These are phyloP conservation scores for Drosophila persimilis DNA, from an alignment of 1,140 invertebrate species.

Conservation along the genomic window DNA sequence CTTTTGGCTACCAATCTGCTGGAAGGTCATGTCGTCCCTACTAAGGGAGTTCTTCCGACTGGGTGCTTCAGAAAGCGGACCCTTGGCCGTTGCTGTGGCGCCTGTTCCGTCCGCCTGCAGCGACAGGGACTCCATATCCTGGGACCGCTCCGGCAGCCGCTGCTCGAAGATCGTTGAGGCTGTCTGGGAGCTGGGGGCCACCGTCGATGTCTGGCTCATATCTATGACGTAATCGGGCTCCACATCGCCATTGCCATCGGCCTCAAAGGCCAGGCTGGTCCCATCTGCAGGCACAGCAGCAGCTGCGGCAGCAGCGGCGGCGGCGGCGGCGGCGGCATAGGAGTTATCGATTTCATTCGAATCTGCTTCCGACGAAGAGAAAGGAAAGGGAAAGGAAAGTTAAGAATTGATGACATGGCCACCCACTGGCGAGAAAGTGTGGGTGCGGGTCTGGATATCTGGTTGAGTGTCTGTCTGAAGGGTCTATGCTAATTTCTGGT, in stretches of 20 bases:
- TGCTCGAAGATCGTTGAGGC: conserved; percentile 19
- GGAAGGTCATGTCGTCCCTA: conserved; percentile 36
- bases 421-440: conserved; percentile 8
- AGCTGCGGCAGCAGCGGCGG: conserved; percentile 8
- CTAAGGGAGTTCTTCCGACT: conserved; percentile 47
- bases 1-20: conserved; percentile 72
- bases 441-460: too few relatives aligned
- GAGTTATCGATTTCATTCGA: conserved; percentile 82
- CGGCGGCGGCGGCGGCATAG: conserved; percentile 41
- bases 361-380: conserved; percentile 34
- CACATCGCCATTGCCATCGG: conserved; percentile 39
- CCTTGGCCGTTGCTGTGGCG: conserved; percentile 14
- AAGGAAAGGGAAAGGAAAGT: conserved; percentile 10
- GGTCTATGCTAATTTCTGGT: too few relatives aligned
- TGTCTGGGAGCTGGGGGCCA: conserved; percentile 2
- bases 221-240: conserved; percentile 69
- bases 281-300: conserved; percentile 39
- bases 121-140: conserved; percentile 70
- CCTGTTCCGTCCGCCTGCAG: conserved; percentile 50
- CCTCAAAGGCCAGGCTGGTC: conserved; percentile 16
- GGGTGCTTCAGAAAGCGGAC: conserved; percentile 29
- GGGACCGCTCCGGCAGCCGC: conserved; percentile 32
- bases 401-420: conserved; percentile 44
- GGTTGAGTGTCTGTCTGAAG: too few relatives aligned
- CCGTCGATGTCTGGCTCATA: conserved; percentile 28